Percentiles rank a stretch among this genome's conserved stretches.
Evolutionary conservation across 2,888 invertebrate species (phyloP).

Genomic region (Meta bourneti): DNA sequence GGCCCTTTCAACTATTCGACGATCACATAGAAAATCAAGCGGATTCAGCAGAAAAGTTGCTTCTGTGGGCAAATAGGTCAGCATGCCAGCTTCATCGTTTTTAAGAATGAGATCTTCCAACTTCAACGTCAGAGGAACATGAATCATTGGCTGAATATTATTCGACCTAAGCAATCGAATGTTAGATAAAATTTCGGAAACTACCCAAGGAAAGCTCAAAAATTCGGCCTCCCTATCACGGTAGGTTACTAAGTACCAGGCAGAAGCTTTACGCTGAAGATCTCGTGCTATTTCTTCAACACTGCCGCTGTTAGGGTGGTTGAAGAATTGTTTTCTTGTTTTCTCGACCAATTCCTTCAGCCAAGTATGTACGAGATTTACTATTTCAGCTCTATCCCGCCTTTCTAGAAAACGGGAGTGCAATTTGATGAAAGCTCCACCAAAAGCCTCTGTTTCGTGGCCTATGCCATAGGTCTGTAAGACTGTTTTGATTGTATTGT

Average conservation of each 20-base stretch:
- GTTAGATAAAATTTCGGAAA: conserved; percentile 22
- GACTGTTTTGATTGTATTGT: conserved; percentile 35
- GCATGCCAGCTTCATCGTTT: not conserved
- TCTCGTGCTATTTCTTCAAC: not conserved
- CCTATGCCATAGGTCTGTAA: conserved; percentile 65
- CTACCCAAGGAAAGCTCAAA: conserved; percentile 58
- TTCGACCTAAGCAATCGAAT: not conserved
- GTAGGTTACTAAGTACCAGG: conserved; percentile 61
- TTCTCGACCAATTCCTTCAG: conserved; percentile 20
- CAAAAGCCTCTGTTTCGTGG: conserved; percentile 64
- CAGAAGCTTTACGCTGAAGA: conserved; percentile 39
- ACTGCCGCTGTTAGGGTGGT: not conserved
- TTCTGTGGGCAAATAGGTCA: not conserved
- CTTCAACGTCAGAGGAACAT: not conserved
- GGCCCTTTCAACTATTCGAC: conserved; percentile 26
- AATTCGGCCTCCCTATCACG: conserved; percentile 31
- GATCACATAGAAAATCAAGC: conserved; percentile 2
- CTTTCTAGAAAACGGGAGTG: conserved; percentile 55
- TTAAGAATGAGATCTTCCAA: conserved; percentile 11
- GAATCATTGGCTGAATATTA: not conserved
- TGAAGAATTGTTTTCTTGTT: conserved; percentile 35
- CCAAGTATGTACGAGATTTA: conserved; percentile 31
- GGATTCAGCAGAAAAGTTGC: not conserved
- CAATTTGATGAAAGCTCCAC: conserved; percentile 58
- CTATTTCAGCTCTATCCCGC: conserved; percentile 53